Conservation (phyloP, 2,113 vertebrate genomes). For the Crypturellus undulatus region DNA sequence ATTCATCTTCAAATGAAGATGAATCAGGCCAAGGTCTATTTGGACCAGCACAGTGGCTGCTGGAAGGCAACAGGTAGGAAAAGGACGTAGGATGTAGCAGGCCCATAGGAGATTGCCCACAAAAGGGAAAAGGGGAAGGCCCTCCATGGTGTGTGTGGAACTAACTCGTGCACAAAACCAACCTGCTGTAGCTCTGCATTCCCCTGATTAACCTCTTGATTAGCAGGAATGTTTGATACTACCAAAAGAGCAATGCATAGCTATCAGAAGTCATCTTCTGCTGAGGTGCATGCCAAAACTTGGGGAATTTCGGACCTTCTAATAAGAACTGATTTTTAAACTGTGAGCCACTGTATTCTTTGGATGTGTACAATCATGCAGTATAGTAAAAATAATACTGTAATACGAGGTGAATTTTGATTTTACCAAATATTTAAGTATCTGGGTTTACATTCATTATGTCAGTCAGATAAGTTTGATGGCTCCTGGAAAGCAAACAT, state of each 20-base stretch:
- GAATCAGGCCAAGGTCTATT: not conserved
- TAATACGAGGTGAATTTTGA: not conserved
- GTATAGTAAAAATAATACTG: not conserved
- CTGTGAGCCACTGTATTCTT: not conserved
- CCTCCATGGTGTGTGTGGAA: not conserved
- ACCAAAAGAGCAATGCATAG: not conserved
- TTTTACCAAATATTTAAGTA: not conserved
- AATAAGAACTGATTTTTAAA: not conserved
- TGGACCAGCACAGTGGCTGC: not conserved
- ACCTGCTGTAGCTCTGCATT: not conserved
- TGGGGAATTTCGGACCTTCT: not conserved
- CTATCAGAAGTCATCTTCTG: not conserved
- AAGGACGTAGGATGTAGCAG: not conserved
- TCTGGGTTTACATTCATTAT: not conserved
- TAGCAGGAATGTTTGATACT: not conserved
- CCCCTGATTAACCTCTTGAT: not conserved
- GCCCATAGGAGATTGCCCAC: rapidly evolving
- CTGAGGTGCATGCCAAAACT: not conserved
- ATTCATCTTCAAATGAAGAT: not conserved
- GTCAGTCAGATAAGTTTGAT: not conserved
- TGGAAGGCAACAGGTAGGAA: not conserved
- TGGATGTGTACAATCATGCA: not conserved
- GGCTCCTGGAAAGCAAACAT: not conserved
- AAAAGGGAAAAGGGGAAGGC: not conserved
- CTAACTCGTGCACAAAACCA: not conserved